These are phyloP conservation scores for Globia sparganii DNA, from an alignment of 2,888 invertebrate species.

Conservation along the genomic window DNA sequence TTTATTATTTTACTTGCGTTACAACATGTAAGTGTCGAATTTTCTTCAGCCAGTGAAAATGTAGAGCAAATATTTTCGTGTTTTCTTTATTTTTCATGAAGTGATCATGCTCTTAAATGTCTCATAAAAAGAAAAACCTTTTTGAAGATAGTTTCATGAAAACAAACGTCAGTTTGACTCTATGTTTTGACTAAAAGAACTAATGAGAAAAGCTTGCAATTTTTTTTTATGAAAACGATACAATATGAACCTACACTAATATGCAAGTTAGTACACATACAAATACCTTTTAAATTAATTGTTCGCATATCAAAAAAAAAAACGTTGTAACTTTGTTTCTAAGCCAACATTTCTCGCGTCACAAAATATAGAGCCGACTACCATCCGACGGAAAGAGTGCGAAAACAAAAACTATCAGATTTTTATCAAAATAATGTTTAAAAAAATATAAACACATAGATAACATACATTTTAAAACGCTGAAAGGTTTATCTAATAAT, in stretches of 20 bases:
- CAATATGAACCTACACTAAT: background rate
- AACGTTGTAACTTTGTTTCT: background rate
- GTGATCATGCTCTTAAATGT: background rate
- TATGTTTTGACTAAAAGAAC: conserved; percentile 28
- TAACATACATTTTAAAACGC: background rate
- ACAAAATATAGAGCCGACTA: conserved; percentile 31
- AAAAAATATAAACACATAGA: background rate
- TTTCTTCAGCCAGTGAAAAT: conserved; percentile 26
- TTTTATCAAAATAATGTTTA: background rate
- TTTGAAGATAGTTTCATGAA: background rate
- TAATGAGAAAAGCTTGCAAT: conserved; percentile 1
- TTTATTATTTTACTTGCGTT: conserved; percentile 54
- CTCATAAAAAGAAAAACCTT: background rate
- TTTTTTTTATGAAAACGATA: background rate
- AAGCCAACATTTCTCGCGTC: background rate
- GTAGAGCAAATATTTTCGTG: conserved; percentile 8
- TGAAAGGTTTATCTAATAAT: conserved; percentile 10
- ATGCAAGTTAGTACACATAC: background rate
- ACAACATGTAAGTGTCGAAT: conserved; percentile 29
- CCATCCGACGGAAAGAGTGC: conserved; percentile 59
- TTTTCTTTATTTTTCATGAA: background rate
- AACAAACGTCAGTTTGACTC: background rate
- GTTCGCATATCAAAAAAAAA: background rate
- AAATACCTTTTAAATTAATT: background rate
- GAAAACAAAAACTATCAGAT: conserved; percentile 1